Evolutionary conservation across 2,797 vertebrate genomes (phyloP), one percentile per base, ranked within the genome.

Genomic region (Aulostomus chinensis): DNA sequence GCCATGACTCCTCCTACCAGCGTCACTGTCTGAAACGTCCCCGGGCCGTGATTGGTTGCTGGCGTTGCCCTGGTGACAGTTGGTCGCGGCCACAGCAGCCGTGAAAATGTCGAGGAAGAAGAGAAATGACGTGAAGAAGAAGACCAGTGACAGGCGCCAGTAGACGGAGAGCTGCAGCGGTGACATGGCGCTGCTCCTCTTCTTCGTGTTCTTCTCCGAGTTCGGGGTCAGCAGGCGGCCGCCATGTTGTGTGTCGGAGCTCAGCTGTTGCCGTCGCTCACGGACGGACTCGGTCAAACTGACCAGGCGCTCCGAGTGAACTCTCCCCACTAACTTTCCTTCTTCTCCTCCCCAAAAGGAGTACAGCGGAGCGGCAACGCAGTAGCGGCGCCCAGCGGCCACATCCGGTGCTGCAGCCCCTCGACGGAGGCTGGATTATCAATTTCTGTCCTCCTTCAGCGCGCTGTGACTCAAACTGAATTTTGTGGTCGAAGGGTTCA

Each of bases 21-120:
- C 43, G 1, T 30, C 32, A 3, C 6, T 1, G 16, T 14, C 54
- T 0, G 25, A 33, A 18, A 10, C 6, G n/a, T 67, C 34, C 13
- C 1, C 33, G 35, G 4, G 1, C 18, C 7, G 4, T 43, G 82
- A 81, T 73, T 81, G 80, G 85, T 80, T 78, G 0, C 61, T 57
- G 3, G 1, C 15, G 55, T 74, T 71, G 32, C 32, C 54, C 16
- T 40, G 40, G 43, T 1, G 59, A 80, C 89, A 90, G 2, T 58
- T 52, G 2, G 21, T 17, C 0, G 16, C 32, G 9, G 66, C 33
- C 0, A 81, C 10, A 1, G 66, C 32, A 0, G 28, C 36, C 0
- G 69, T 46, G 42, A 89, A 90, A 12, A 89, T 76, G 60, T 92
- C 90, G 4, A 89, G 50, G 15, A 90, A 92, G 72, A 89, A 92